Base-by-base conservation (phyloP, 2,113 vertebrate genomes). In the Microcebus ravelobensis region DNA sequence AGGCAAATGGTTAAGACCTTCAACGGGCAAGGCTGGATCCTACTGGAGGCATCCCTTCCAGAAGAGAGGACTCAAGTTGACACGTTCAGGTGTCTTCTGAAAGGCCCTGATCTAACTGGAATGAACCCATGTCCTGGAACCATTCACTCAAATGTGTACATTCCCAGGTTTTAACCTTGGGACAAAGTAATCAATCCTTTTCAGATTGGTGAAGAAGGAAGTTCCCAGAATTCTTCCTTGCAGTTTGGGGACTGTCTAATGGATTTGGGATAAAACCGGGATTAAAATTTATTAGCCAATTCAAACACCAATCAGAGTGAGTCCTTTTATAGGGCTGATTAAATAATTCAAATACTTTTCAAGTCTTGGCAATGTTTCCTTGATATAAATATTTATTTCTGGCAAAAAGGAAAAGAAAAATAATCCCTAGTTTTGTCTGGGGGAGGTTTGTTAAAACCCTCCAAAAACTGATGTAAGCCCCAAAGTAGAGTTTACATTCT, bases 381-480 rank as follows among this genome's bases (percentile, higher is more conserved):
- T 87, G 87, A 85, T 95, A 94, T 95, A 98, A 98, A 98, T 97
- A 97, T 97, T 97, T 97, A 96, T 92, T 97, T 97, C 84, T 97
- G 86, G 84, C 65, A 55, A 93, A 93, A 96, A 88, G 73, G 86
- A 93, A 94, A 91, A 94, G 88, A 93, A 88, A 97, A 97, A 93
- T 92, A 96, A 93, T 55, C 61, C 48, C n/a, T 81, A 50, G 50
- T 76, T 52, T 95, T 97, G 95, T 97, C 91, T 90, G 82, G 52
- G 61, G 65, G 68, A 82, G 77, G 82, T 52, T 84, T 94, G 70
- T 5, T 96, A 61, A 91, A 97, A 94, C 14, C 42, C 80, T 97
- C 76, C 63, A 90, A 96, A 92, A 90, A 85, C 96, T 97, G 95
- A 95, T 95, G 94, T 93, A 95, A 96, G 95, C 34, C 79, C 89